These are phyloP conservation scores for Halcyon smyrnensis DNA, from an alignment of 2,797 vertebrate genomes.

Conservation along the genomic window DNA sequence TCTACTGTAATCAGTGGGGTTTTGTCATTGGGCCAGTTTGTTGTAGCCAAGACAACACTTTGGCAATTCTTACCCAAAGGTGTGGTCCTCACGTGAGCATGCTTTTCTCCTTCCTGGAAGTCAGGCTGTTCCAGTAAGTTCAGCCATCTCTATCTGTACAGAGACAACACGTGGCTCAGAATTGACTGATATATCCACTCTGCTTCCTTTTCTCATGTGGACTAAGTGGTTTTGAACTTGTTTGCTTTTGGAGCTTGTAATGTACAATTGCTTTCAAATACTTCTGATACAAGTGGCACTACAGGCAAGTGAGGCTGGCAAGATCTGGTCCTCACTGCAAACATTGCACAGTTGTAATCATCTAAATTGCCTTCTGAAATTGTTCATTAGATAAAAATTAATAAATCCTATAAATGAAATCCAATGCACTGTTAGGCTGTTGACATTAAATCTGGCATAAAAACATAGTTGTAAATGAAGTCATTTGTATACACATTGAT, in stretches of 20 bases:
- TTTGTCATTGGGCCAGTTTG: not conserved
- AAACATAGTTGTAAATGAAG: slow-evolving; percentile 19
- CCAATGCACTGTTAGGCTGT: not conserved
- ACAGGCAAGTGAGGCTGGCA: slow-evolving; percentile 6
- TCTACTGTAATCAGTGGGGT: not conserved
- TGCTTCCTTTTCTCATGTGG: not conserved
- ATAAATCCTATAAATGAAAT: slow-evolving; percentile 52
- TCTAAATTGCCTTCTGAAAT: slow-evolving; percentile 54
- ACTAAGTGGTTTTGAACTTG: not conserved
- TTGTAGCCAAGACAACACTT: not conserved
- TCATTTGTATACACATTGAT: not conserved
- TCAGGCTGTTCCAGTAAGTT: not conserved
- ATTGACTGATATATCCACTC: not conserved
- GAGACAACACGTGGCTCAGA: not conserved
- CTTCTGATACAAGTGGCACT: slow-evolving; percentile 41
- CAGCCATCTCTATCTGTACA: not conserved
- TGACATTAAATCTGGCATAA: slow-evolving; percentile 49
- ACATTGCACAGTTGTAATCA: slow-evolving; percentile 55
- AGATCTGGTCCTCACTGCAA: slow-evolving; percentile 32
- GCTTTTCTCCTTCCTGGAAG: not conserved
- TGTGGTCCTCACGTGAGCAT: rapidly evolving
- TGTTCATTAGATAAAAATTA: slow-evolving; percentile 67
- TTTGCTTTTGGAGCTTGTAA: not conserved
- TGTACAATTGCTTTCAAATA: slow-evolving; percentile 30
- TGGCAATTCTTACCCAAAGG: not conserved